Percentiles rank a stretch among this genome's conserved stretches.
Conservation (phyloP, 2,113 vertebrate species). For the Sylvia atricapilla region DNA sequence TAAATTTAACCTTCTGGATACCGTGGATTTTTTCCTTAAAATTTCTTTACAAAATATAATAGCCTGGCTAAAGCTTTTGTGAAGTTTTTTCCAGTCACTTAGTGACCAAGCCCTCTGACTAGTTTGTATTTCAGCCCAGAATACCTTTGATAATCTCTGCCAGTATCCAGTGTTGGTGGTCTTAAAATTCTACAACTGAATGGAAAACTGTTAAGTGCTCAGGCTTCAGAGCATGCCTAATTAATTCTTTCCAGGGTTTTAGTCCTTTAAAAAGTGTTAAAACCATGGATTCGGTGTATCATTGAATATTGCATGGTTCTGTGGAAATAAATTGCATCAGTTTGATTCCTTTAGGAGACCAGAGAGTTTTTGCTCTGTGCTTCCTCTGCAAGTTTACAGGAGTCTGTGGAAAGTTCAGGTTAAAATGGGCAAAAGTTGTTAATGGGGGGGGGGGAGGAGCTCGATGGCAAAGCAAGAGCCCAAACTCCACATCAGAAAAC, state of each 20-base stretch:
- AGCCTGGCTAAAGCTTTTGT: background rate
- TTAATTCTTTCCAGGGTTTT: conserved; percentile 66
- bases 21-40: background rate
- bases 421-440: background rate
- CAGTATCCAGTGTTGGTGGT: conserved; percentile 60
- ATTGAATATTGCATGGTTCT: conserved; percentile 59
- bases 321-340: conserved; percentile 61
- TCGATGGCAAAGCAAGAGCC: background rate
- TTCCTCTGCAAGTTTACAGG: background rate
- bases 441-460: background rate
- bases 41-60: conserved; percentile 12
- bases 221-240: conserved; percentile 57
- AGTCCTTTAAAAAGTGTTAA: conserved; percentile 63
- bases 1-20: conserved; percentile 19
- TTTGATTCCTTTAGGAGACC: conserved; percentile 41
- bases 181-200: conserved; percentile 42
- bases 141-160: conserved; percentile 53
- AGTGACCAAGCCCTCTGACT: conserved; percentile 21
- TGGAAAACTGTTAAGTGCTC: conserved; percentile 61
- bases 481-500: background rate
- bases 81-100: conserved; percentile 44
- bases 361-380: conserved; percentile 7
- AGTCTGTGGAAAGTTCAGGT: conserved; percentile 14
- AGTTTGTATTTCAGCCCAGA: conserved; percentile 36
- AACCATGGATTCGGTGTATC: conserved; percentile 57